Evolutionary conservation across 2,113 vertebrate genomes (phyloP).

Genomic region (Dipodomys stephensi): DNA sequence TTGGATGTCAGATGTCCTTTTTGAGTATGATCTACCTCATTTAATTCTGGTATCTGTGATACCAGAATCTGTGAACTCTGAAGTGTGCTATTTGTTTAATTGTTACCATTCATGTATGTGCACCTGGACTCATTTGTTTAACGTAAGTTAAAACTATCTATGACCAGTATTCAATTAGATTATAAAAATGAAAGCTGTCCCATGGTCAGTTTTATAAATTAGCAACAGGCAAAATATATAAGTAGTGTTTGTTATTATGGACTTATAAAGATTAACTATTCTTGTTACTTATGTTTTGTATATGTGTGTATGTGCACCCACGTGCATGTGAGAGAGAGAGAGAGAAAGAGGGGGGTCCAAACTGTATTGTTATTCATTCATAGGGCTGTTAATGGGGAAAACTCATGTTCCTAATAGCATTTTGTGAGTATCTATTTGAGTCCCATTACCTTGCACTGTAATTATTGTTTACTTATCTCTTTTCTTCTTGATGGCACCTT

Average conservation of each 20-base stretch:
- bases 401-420: neutral
- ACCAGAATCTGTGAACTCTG: neutral
- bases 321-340: no score
- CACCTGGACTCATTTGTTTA: neutral
- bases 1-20: no score
- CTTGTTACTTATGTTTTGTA: neutral
- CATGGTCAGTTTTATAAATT: conserved; percentile 1
- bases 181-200: neutral
- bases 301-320: neutral
- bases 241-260: conserved; percentile 35
- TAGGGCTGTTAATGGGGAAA: conserved; percentile 22
- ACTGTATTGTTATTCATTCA: neutral
- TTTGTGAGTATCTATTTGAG: neutral
- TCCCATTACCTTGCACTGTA: neutral
- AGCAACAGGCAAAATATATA: neutral
- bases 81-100: neutral
- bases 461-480: conserved; percentile 49
- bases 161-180: conserved; percentile 38
- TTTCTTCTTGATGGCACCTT: neutral
- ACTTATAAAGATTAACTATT: conserved; percentile 13
- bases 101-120: neutral
- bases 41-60: conserved; percentile 1
- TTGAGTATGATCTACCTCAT: neutral
- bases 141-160: neutral
- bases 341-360: neutral